Evolutionary conservation across 1,140 invertebrate genomes (phyloP).

Genomic region (Drosophila orena): DNA sequence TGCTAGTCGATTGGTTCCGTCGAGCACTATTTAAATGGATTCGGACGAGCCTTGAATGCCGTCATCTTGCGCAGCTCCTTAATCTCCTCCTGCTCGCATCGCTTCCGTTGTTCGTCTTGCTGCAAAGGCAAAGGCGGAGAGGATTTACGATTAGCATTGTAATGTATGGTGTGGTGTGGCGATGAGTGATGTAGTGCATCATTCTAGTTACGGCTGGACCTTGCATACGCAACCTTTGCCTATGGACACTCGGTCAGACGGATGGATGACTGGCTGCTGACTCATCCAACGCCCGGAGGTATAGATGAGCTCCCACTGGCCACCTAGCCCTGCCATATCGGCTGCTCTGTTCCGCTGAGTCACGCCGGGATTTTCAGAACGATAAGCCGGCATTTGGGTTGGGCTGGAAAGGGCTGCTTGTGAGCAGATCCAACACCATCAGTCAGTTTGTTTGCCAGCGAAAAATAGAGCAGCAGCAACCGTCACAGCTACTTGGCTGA

Average conservation of each 20-base stretch:
- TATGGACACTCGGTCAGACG: not conserved
- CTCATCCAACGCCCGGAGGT: constrained; percentile 7
- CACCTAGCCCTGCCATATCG: constrained; percentile 13
- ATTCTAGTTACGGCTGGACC: not conserved
- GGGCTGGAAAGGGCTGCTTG: not conserved
- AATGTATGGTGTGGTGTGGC: not conserved
- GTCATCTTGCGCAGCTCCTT: constrained; percentile 76
- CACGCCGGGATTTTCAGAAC: constrained; percentile 6
- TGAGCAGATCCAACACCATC: not conserved
- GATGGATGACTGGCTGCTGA: constrained; percentile 16
- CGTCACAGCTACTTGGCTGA: constrained; percentile 13
- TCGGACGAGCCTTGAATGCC: constrained; percentile 82
- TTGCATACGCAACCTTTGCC: not conserved
- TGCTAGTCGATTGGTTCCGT: constrained; percentile 7
- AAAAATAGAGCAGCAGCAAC: constrained; percentile 30
- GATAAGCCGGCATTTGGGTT: constrained; percentile 17
- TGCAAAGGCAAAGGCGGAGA: constrained; percentile 52
- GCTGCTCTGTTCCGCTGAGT: constrained; percentile 9
- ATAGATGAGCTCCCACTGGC: not conserved
- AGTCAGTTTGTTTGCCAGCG: constrained; percentile 35
- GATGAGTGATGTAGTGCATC: not conserved
- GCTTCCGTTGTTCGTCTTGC: constrained; percentile 81
- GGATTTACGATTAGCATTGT: not conserved
- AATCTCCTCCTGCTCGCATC: constrained; percentile 64
- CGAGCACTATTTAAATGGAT: constrained; percentile 75